These are phyloP conservation scores for Tortricodes alternella DNA, from an alignment of 2,888 invertebrate genomes.

Conservation along the genomic window DNA sequence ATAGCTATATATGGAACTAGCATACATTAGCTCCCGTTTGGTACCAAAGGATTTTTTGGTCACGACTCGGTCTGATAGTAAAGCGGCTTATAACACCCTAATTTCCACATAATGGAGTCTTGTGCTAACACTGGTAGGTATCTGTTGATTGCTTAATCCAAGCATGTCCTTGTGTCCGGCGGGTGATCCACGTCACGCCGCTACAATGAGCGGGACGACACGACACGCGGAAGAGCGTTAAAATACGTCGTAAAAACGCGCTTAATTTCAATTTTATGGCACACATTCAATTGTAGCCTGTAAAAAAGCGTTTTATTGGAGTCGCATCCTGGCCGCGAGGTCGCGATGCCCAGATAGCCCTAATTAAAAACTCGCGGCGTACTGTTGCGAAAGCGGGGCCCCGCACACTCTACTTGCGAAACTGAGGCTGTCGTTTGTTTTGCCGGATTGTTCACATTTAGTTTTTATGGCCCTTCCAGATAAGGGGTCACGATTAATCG, in stretches of 20 bases:
- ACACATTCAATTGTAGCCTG: slow-evolving; percentile 76
- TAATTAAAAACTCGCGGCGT: slow-evolving; percentile 74
- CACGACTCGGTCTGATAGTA: slow-evolving; percentile 62
- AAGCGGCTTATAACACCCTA: slow-evolving; percentile 50
- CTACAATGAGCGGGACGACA: slow-evolving; percentile 63
- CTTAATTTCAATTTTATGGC: slow-evolving; percentile 78
- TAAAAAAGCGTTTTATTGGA: slow-evolving; percentile 80
- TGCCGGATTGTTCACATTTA: slow-evolving; percentile 28
- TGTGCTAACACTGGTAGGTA: slow-evolving; percentile 52
- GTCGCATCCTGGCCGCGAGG: slow-evolving; percentile 78
- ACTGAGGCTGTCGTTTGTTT: slow-evolving; percentile 43
- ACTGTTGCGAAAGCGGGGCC: slow-evolving; percentile 68
- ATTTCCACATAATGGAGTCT: slow-evolving; percentile 67
- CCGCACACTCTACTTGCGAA: slow-evolving; percentile 55
- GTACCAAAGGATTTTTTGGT: slow-evolving; percentile 51
- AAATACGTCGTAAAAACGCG: slow-evolving; percentile 74
- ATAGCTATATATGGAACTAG: slow-evolving; percentile 67
- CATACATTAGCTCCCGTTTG: slow-evolving; percentile 66
- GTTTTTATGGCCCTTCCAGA: slow-evolving; percentile 9
- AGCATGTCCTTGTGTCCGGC: slow-evolving; percentile 59
- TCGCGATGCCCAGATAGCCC: slow-evolving; percentile 70
- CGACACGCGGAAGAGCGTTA: slow-evolving; percentile 73
- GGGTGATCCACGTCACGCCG: slow-evolving; percentile 54
- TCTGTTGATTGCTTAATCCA: slow-evolving; percentile 68
- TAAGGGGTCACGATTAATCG: not conserved